Percentiles rank a stretch among this genome's conserved stretches.
These are phyloP conservation scores for Periphyllus acericola DNA, from an alignment of 2,888 invertebrate genomes.

Conservation along the genomic window DNA sequence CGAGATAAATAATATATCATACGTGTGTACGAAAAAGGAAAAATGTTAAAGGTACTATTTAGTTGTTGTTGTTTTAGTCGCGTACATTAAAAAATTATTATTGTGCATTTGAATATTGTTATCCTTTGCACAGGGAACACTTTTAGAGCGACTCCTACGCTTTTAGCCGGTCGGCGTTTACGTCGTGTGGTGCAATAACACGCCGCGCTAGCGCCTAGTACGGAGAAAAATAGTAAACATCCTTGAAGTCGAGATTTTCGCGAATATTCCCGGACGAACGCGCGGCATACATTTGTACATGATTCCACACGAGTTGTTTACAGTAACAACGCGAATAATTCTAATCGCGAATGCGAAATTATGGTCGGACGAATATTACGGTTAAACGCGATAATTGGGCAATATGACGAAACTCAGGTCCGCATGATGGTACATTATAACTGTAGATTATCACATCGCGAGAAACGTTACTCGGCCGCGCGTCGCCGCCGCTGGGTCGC, in stretches of 20 bases:
- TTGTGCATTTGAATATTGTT: background rate
- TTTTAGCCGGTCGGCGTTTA: background rate
- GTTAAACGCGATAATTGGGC: too few species aligned
- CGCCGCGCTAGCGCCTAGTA: background rate
- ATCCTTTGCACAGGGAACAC: background rate
- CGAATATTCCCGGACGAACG: background rate
- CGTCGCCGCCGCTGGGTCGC: too few species aligned
- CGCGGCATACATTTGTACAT: too few species aligned
- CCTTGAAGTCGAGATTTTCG: constrained; percentile 16
- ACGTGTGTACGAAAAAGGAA: background rate
- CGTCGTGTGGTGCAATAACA: constrained; percentile 51
- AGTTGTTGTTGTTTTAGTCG: background rate
- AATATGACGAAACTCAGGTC: too few species aligned
- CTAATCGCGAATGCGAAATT: too few species aligned
- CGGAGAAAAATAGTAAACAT: background rate
- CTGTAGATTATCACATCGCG: too few species aligned
- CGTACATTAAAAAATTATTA: background rate
- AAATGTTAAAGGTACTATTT: background rate
- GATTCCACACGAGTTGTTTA: too few species aligned
- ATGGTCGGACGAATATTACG: too few species aligned
- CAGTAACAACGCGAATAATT: too few species aligned
- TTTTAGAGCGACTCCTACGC: background rate
- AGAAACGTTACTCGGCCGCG: too few species aligned
- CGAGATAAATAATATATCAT: background rate
- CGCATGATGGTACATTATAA: too few species aligned